Evolutionary conservation across 2,797 vertebrate species (phyloP).

Genomic region (Mus caroli): DNA sequence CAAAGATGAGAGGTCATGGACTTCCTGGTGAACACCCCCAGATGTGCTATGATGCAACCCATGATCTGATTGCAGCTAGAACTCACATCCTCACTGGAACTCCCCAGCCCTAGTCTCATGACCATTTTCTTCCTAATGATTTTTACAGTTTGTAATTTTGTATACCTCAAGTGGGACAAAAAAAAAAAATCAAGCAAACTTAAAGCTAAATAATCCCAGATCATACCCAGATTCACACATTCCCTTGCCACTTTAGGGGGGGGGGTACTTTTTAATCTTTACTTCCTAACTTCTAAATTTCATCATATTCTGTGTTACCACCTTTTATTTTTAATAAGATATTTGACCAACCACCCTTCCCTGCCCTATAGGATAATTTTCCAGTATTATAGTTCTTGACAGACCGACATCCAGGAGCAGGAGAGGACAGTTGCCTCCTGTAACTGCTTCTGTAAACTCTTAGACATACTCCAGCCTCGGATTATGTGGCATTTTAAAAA

Average conservation of each 20-base stretch:
- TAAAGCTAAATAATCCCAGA: not conserved
- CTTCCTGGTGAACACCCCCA: not conserved
- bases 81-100: not conserved
- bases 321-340: conserved; percentile 24
- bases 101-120: not conserved
- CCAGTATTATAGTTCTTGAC: not conserved
- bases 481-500: not conserved
- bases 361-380: not conserved
- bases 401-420: not conserved
- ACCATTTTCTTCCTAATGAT: not conserved
- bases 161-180: not conserved
- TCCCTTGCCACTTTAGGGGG: not conserved
- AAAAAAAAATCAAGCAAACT: not conserved
- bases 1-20: not conserved
- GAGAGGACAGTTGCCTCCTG: not conserved
- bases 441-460: not conserved
- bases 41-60: not conserved
- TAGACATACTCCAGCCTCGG: not conserved
- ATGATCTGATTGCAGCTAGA: not conserved
- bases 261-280: not conserved
- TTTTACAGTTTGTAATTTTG: not conserved
- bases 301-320: not conserved
- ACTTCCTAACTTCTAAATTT: not conserved
- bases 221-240: not conserved
- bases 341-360: not conserved